These are phyloP conservation scores for Cetonia aurata DNA, from an alignment of 2,888 invertebrate species.

Conservation along the genomic window DNA sequence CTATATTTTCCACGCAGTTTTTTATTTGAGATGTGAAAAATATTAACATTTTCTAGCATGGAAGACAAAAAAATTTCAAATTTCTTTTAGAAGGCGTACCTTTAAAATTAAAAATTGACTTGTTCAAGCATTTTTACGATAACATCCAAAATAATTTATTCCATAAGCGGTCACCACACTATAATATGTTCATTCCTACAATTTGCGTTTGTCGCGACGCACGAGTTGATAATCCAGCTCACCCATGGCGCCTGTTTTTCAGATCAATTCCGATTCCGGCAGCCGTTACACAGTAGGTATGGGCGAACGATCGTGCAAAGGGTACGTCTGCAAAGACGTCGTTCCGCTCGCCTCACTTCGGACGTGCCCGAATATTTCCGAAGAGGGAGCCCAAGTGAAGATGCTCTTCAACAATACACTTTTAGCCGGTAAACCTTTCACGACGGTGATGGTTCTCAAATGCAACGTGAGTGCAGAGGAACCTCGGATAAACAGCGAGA, in stretches of 20 bases:
- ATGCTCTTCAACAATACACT: slow-evolving; percentile 15
- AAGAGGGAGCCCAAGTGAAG: background rate
- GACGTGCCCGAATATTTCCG: background rate
- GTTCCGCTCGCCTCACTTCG: background rate
- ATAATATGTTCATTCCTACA: no score
- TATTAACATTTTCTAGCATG: no score
- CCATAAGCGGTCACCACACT: no score
- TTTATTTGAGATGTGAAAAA: no score
- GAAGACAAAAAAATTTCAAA: no score
- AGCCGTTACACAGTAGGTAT: slow-evolving; percentile 13
- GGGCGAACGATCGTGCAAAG: background rate
- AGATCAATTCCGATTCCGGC: slow-evolving; percentile 3
- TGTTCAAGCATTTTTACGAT: no score
- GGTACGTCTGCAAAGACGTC: slow-evolving; percentile 19
- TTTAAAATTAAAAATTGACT: no score
- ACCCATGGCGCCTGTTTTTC: background rate
- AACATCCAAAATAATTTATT: no score
- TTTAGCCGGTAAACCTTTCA: background rate
- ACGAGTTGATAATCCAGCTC: no score
- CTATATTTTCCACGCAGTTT: no score
- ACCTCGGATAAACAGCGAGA: slow-evolving; percentile 2
- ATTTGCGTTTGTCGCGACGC: no score
- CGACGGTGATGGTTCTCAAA: slow-evolving; percentile 4
- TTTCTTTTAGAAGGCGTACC: no score
- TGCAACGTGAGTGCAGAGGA: background rate